Conservation (phyloP, 1,140 invertebrate species). For the Drosophila neocordata region DNA sequence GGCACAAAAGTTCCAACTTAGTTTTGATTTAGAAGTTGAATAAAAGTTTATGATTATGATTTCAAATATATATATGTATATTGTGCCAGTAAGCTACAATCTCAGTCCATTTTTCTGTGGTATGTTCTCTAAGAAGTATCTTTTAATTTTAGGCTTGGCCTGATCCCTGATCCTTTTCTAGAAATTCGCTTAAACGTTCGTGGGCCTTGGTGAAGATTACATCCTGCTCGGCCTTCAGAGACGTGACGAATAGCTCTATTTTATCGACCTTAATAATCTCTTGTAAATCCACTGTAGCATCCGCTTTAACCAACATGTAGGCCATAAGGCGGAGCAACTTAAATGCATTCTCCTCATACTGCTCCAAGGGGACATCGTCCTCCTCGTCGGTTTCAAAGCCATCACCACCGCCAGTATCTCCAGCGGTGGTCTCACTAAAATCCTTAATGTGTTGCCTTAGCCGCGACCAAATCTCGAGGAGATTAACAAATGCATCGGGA, state of each 20-base stretch:
- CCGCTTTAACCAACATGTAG: constrained; percentile 43
- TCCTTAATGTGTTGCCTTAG: constrained; percentile 55
- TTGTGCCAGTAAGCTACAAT: constrained; percentile 67
- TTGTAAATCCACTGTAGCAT: constrained; percentile 46
- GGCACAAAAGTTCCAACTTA: neutral
- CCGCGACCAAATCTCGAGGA: constrained; percentile 44
- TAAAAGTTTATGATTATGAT: constrained; percentile 21
- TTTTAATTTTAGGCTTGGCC: constrained; percentile 60
- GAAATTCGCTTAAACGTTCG: constrained; percentile 38
- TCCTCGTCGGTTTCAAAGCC: constrained; percentile 63
- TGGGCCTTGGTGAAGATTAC: constrained; percentile 58
- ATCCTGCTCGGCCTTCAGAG: constrained; percentile 49
- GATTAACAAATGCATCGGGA: constrained; percentile 46
- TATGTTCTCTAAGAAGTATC: constrained; percentile 33
- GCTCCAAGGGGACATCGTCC: constrained; percentile 59
- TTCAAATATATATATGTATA: constrained; percentile 40
- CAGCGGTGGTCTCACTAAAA: constrained; percentile 36
- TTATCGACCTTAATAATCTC: constrained; percentile 38
- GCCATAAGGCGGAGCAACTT: constrained; percentile 58
- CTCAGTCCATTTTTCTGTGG: constrained; percentile 63
- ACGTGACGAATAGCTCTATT: constrained; percentile 35
- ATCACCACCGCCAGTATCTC: constrained; percentile 40
- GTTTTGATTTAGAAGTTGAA: constrained; percentile 8
- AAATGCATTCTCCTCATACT: constrained; percentile 64
- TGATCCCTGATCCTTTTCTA: constrained; percentile 50